Conservation (phyloP, 2,113 vertebrate genomes). For the Ranitomeya variabilis region DNA sequence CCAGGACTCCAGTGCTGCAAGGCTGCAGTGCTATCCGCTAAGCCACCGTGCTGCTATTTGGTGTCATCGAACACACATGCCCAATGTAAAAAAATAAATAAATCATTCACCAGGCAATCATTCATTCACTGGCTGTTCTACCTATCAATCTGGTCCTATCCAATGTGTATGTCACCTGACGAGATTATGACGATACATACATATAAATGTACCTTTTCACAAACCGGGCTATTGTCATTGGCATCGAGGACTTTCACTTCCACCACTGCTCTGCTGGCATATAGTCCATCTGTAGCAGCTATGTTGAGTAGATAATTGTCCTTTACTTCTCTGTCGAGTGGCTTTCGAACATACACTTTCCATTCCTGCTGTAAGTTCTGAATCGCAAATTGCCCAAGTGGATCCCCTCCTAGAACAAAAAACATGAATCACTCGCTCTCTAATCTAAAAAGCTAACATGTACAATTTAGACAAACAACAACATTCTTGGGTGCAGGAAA, state of each 20-base stretch:
- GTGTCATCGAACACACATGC: too few relatives aligned
- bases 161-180: too few relatives aligned
- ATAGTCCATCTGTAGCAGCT: slow-evolving; percentile 93
- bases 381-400: slow-evolving; percentile 90
- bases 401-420: slow-evolving; percentile 85
- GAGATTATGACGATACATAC: not conserved
- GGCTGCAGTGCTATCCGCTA: too few relatives aligned
- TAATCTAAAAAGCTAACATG: not conserved
- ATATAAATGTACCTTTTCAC: slow-evolving; percentile 83
- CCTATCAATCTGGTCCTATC: too few relatives aligned
- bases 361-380: slow-evolving; percentile 93
- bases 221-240: slow-evolving; percentile 94
- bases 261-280: slow-evolving; percentile 87
- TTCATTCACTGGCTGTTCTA: too few relatives aligned
- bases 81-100: too few relatives aligned
- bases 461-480: slow-evolving; percentile 6
- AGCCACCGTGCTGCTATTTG: too few relatives aligned
- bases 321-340: slow-evolving; percentile 89
- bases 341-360: slow-evolving; percentile 94
- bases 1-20: too few relatives aligned
- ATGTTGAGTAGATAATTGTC: slow-evolving; percentile 95
- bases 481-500: not conserved
- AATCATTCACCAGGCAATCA: too few relatives aligned
- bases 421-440: not conserved
- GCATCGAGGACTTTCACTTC: slow-evolving; percentile 98